Conservation (phyloP, 2,888 invertebrate genomes). For the Brachylomia viminalis region DNA sequence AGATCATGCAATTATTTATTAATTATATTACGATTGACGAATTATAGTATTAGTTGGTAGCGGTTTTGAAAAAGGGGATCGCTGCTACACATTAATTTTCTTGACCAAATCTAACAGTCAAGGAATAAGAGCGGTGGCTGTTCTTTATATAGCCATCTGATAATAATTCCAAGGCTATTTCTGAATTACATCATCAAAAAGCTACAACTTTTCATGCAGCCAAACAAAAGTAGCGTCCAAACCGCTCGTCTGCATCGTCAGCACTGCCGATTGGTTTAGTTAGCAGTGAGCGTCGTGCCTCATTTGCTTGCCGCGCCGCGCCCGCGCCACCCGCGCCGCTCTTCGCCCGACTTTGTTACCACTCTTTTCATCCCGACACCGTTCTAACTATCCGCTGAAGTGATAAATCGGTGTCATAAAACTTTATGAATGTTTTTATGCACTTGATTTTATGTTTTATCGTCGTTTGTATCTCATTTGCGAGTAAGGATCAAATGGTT, state of each 20-base stretch:
- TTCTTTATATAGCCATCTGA: neutral
- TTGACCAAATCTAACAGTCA: neutral
- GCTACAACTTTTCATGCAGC: neutral
- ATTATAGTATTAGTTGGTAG: too few relatives aligned
- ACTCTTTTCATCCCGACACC: constrained; percentile 86
- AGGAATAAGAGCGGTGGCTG: neutral
- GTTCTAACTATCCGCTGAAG: constrained; percentile 85
- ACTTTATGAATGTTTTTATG: constrained; percentile 68
- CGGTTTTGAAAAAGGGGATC: too few relatives aligned
- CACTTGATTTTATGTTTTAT: constrained; percentile 64
- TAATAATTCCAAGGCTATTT: neutral
- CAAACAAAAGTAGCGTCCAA: constrained; percentile 41
- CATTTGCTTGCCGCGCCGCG: constrained; percentile 86
- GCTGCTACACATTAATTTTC: neutral
- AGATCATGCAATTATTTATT: too few relatives aligned
- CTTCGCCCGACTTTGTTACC: constrained; percentile 82
- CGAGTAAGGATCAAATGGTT: constrained; percentile 12
- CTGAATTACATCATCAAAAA: neutral
- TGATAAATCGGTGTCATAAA: constrained; percentile 83
- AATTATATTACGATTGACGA: too few relatives aligned
- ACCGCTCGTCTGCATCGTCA: constrained; percentile 75
- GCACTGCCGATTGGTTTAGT: constrained; percentile 89
- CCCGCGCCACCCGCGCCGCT: constrained; percentile 57
- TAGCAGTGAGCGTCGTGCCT: constrained; percentile 90
- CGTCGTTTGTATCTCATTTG: constrained; percentile 54